Percentiles rank a stretch among this genome's conserved stretches.
Conservation (phyloP, 2,888 invertebrate genomes). For the Candidula unifasciata region DNA sequence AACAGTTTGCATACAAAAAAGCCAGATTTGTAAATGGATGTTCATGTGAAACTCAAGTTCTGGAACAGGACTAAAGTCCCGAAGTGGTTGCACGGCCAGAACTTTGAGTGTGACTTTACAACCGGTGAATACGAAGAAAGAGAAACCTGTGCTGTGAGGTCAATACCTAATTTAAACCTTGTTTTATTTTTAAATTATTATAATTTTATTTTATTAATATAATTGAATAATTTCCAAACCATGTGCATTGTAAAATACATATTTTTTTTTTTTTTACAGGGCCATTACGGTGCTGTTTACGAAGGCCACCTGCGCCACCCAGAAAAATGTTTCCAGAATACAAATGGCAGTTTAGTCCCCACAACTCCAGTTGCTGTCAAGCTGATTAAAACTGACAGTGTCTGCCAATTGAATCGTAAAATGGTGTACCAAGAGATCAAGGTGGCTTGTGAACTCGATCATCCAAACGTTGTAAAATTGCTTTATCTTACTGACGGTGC, state of each 20-base stretch:
- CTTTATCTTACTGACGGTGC: background rate
- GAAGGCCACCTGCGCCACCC: background rate
- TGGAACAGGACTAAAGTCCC: too few relatives aligned
- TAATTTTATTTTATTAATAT: too few relatives aligned
- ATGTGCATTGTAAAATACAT: background rate
- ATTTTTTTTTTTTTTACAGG: conserved; percentile 2
- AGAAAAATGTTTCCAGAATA: background rate
- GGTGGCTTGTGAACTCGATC: conserved; percentile 10
- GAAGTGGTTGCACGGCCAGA: too few relatives aligned
- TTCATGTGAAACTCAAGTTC: too few relatives aligned
- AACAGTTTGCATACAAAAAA: too few relatives aligned
- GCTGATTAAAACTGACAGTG: background rate
- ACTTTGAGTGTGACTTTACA: too few relatives aligned
- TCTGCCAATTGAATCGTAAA: background rate
- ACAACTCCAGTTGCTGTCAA: conserved; percentile 37
- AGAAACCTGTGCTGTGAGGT: too few relatives aligned
- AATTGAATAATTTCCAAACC: too few relatives aligned
- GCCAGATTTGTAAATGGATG: too few relatives aligned
- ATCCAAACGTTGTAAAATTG: conserved; percentile 26
- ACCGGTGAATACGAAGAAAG: too few relatives aligned
- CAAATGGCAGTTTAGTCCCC: background rate
- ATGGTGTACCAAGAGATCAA: conserved; percentile 15
- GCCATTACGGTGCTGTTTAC: conserved; percentile 37
- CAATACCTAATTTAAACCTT: too few relatives aligned
- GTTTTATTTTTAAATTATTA: too few relatives aligned